A percentile compares a stretch with the other conserved stretches of the same genome.
Conservation (phyloP, 2,113 vertebrate species). For the Sarotherodon lohbergeri region DNA sequence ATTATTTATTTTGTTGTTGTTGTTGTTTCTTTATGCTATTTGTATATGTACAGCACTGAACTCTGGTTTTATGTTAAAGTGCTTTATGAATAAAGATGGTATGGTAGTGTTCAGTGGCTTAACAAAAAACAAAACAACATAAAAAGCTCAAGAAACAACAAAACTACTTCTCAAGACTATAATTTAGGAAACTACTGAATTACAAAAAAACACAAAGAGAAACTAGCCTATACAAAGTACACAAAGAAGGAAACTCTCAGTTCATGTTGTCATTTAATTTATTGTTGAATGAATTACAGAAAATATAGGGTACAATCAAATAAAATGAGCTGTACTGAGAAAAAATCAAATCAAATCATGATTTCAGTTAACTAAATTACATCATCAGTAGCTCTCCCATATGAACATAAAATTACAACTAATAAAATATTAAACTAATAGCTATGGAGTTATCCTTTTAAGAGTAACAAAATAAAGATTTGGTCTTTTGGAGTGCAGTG, state of each 20-base stretch:
- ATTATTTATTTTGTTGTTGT: too few species aligned
- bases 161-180: neutral
- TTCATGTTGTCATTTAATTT: slow-evolving; percentile 79
- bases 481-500: slow-evolving; percentile 69
- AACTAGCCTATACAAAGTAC: neutral
- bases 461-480: slow-evolving; percentile 79
- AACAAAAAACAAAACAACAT: neutral
- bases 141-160: neutral
- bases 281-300: slow-evolving; percentile 87
- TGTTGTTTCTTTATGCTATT: too few species aligned
- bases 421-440: slow-evolving; percentile 68
- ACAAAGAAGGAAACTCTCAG: neutral
- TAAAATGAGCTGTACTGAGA: slow-evolving; percentile 65
- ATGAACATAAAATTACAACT: slow-evolving; percentile 72
- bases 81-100: neutral
- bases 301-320: slow-evolving; percentile 89
- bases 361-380: slow-evolving; percentile 74
- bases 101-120: neutral
- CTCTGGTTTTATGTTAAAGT: neutral
- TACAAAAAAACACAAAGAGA: neutral
- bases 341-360: slow-evolving; percentile 70
- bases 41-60: too few species aligned
- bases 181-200: neutral
- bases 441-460: slow-evolving; percentile 60
- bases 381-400: slow-evolving; percentile 74